phyloP scores from a whole-genome alignment of 2,888 invertebrate species.

The Catocala sponsa region DNA sequence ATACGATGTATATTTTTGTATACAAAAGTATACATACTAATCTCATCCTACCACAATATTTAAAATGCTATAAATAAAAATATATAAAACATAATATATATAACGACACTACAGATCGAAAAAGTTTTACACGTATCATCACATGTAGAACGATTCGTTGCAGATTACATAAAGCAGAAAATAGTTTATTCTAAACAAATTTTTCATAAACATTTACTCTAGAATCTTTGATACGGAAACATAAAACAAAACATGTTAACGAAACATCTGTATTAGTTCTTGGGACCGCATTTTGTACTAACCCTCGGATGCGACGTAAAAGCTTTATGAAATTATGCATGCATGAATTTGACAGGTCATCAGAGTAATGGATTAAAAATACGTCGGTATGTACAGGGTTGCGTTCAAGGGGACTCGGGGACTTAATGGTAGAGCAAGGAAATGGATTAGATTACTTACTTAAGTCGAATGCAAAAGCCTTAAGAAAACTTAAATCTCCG shows the following conservation, averaged over 20 bases:
- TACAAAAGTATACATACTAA: too few relatives aligned
- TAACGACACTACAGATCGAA: too few relatives aligned
- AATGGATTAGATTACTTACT: conserved; percentile 14
- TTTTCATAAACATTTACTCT: too few relatives aligned
- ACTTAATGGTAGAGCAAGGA: conserved; percentile 10
- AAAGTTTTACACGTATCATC: too few relatives aligned
- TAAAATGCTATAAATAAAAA: too few relatives aligned
- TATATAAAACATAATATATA: too few relatives aligned
- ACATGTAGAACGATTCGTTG: too few relatives aligned
- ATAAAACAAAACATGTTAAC: background rate
- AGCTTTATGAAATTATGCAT: conserved; percentile 35
- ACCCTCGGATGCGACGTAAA: conserved; percentile 26
- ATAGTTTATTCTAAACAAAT: too few relatives aligned
- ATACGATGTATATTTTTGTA: too few relatives aligned
- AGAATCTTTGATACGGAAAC: background rate
- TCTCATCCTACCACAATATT: too few relatives aligned
- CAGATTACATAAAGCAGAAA: too few relatives aligned
- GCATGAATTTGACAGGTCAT: conserved; percentile 35
- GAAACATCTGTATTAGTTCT: background rate
- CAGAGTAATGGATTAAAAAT: conserved; percentile 38
- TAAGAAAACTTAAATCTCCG: background rate
- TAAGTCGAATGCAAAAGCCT: background rate
- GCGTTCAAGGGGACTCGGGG: conserved; percentile 3
- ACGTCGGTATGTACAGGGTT: background rate
- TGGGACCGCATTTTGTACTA: background rate